phyloP scores from a whole-genome alignment of 2,888 invertebrate genomes.

The Lasioglossum villosulum region DNA sequence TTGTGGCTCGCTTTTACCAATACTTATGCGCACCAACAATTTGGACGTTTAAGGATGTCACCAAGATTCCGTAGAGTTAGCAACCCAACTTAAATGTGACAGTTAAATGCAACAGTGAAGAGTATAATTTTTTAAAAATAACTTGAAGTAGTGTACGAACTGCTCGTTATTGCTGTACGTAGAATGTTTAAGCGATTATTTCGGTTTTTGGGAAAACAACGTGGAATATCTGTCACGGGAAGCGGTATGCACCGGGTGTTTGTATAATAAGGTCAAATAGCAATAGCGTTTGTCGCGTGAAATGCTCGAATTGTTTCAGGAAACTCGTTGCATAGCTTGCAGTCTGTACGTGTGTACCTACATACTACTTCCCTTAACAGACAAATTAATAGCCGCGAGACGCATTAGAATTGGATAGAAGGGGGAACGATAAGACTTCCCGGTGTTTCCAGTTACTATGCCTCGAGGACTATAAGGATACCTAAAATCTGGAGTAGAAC shows the following conservation, averaged over 20 bases:
- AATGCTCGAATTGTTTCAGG: slow-evolving; percentile 17
- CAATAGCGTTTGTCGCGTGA: slow-evolving; percentile 8
- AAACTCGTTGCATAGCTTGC: slow-evolving; percentile 3
- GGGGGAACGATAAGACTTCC: slow-evolving; percentile 9
- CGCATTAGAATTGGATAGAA: slow-evolving; percentile 20
- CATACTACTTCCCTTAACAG: slow-evolving; percentile 7
- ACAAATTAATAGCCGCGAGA: slow-evolving; percentile 15
- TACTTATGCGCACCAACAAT: too few species aligned
- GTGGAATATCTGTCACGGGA: not conserved
- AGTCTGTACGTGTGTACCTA: slow-evolving; percentile 4
- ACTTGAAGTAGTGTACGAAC: not conserved
- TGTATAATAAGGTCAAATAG: slow-evolving; percentile 7
- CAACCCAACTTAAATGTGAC: not conserved
- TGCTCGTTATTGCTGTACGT: not conserved
- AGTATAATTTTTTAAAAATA: not conserved
- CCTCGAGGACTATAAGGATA: not conserved
- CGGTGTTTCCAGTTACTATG: slow-evolving; percentile 1
- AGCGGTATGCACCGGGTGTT: not conserved
- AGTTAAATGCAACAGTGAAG: not conserved
- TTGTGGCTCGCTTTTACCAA: too few species aligned
- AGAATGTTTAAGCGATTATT: not conserved
- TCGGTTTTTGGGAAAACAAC: not conserved
- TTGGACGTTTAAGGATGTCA: not conserved
- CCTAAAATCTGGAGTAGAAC: not conserved
- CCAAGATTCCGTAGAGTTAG: not conserved